Evolutionary conservation across 2,888 invertebrate species (phyloP).

Genomic region (Cerastoderma edule): DNA sequence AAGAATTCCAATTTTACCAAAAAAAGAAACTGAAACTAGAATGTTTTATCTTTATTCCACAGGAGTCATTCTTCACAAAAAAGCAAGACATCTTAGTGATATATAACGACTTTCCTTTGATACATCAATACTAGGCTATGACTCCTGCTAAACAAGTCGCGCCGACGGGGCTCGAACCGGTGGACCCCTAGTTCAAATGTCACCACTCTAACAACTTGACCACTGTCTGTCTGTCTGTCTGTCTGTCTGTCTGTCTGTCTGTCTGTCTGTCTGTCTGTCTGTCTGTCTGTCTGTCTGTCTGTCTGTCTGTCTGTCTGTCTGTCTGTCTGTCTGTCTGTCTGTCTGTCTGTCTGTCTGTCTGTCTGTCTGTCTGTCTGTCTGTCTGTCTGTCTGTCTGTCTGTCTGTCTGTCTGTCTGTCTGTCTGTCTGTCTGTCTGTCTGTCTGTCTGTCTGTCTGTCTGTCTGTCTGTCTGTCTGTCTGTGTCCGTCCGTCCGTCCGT

Average conservation of each 20-base stretch:
- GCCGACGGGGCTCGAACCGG: too few relatives aligned
- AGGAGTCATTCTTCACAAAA: too few relatives aligned
- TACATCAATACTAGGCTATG: too few relatives aligned
- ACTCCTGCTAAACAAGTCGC: too few relatives aligned
- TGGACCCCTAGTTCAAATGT: too few relatives aligned
- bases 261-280: conserved; percentile 1
- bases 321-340: conserved; percentile 1
- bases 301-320: conserved; percentile 1
- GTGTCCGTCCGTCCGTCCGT: too few relatives aligned
- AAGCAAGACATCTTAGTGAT: too few relatives aligned
- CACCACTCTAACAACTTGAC: too few relatives aligned
- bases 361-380: conserved; percentile 1
- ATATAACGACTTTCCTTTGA: too few relatives aligned
- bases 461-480: conserved; percentile 1
- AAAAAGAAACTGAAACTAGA: too few relatives aligned
- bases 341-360: conserved; percentile 1
- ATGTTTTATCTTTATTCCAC: too few relatives aligned
- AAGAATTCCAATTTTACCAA: too few relatives aligned
- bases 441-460: conserved; percentile 1
- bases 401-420: conserved; percentile 1
- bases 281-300: conserved; percentile 1
- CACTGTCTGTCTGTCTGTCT: conserved; percentile 1
- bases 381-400: conserved; percentile 1
- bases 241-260: conserved; percentile 1
- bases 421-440: conserved; percentile 1